phyloP scores from a whole-genome alignment of 2,113 vertebrate genomes.

The Mugil cephalus region DNA sequence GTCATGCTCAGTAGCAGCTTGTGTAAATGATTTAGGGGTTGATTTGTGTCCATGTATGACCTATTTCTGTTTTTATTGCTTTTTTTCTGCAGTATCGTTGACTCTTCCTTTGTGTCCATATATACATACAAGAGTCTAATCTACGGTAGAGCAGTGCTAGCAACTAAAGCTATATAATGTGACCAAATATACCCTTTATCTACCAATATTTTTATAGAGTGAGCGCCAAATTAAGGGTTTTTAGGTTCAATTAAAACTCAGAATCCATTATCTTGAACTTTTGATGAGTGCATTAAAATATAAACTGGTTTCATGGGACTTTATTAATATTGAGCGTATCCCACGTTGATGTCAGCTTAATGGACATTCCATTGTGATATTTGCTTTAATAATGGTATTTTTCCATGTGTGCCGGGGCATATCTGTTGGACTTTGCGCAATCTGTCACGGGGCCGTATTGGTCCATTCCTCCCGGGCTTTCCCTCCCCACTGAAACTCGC shows the following conservation, averaged over 20 bases:
- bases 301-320: conserved; percentile 51
- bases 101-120: not conserved
- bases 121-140: not conserved
- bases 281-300: conserved; percentile 44
- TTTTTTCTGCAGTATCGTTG: not conserved
- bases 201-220: conserved; percentile 2
- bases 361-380: conserved; percentile 60
- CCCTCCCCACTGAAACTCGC: conserved; percentile 34
- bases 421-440: conserved; percentile 57
- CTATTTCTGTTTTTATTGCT: not conserved
- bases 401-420: conserved; percentile 47
- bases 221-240: conserved; percentile 8
- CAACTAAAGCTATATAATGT: not conserved
- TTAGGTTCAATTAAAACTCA: not conserved
- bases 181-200: conserved; percentile 15
- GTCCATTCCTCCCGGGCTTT: conserved; percentile 54
- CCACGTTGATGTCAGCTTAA: conserved; percentile 31
- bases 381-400: conserved; percentile 58
- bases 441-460: conserved; percentile 52
- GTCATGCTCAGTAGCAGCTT: conserved; percentile 29
- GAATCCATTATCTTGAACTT: conserved; percentile 19
- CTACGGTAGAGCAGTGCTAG: not conserved
- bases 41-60: conserved; percentile 2
- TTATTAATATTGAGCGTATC: conserved; percentile 23
- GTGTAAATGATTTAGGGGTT: conserved; percentile 39